These are phyloP conservation scores for Manis pentadactyla DNA, from an alignment of 2,797 vertebrate species.

Conservation along the genomic window DNA sequence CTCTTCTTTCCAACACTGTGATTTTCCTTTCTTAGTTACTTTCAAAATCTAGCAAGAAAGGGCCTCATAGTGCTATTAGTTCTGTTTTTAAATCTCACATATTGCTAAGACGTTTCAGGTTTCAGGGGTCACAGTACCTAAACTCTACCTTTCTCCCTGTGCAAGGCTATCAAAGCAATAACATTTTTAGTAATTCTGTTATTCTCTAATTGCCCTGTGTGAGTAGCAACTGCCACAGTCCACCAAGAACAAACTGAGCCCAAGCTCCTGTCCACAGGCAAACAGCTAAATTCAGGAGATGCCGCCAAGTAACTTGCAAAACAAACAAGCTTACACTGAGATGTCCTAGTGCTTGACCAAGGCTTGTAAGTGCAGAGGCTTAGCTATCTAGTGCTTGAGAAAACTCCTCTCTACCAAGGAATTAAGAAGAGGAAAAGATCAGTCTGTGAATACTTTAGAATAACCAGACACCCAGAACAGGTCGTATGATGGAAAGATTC, in stretches of 20 bases:
- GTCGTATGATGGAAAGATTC: neutral
- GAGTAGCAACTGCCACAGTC: neutral
- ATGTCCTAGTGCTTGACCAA: neutral
- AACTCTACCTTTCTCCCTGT: fast-evolving
- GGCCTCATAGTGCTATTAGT: neutral
- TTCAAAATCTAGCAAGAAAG: neutral
- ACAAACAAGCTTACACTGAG: neutral
- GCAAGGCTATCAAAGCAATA: neutral
- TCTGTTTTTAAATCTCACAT: neutral
- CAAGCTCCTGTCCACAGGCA: neutral
- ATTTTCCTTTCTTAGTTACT: neutral
- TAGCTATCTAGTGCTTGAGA: neutral
- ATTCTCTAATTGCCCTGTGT: neutral
- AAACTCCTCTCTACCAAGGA: neutral
- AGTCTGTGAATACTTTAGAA: neutral
- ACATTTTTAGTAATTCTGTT: neutral
- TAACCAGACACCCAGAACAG: neutral
- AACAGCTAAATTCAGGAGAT: neutral
- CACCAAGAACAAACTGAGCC: neutral
- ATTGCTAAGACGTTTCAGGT: neutral
- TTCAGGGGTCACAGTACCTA: neutral
- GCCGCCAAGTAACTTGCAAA: neutral
- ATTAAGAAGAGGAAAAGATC: neutral
- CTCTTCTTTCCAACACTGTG: neutral
- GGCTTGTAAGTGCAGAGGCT: neutral